These are phyloP conservation scores for Thymelicus lineola DNA, from an alignment of 2,888 invertebrate genomes.

Conservation along the genomic window DNA sequence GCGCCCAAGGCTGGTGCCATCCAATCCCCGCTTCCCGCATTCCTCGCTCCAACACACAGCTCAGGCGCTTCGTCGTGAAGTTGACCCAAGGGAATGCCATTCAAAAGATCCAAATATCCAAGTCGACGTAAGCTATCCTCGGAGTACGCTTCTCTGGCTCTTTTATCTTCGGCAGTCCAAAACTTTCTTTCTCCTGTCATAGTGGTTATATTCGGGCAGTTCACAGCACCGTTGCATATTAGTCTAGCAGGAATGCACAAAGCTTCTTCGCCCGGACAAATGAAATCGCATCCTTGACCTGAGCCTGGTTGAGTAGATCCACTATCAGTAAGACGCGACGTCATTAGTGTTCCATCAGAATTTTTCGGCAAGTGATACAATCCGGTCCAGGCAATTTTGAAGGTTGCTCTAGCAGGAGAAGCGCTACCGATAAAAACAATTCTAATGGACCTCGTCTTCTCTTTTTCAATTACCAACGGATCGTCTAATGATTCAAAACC, in stretches of 20 bases:
- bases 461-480: conserved; percentile 84
- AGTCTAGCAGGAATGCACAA: conserved; percentile 93
- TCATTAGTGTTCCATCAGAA: conserved; percentile 91
- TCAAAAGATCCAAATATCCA: conserved; percentile 81
- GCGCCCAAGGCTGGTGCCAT: conserved; percentile 87
- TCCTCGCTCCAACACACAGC: conserved; percentile 86
- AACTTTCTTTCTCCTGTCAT: conserved; percentile 74
- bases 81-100: conserved; percentile 74
- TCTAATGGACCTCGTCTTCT: conserved; percentile 87
- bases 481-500: conserved; percentile 86
- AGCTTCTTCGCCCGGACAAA: conserved; percentile 93
- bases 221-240: conserved; percentile 94
- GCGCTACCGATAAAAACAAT: conserved; percentile 91
- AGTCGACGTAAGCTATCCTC: conserved; percentile 86
- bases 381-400: conserved; percentile 96
- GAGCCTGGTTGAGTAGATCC: conserved; percentile 66
- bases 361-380: conserved; percentile 94
- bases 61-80: conserved; percentile 92
- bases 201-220: conserved; percentile 91
- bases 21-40: conserved; percentile 83
- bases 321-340: conserved; percentile 89
- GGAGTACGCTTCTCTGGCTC: conserved; percentile 83
- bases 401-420: conserved; percentile 93
- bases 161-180: conserved; percentile 78
- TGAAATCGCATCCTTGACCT: conserved; percentile 90